Base-by-base conservation (phyloP, 2,888 invertebrate species). In the Sclerodermus sp. region DNA sequence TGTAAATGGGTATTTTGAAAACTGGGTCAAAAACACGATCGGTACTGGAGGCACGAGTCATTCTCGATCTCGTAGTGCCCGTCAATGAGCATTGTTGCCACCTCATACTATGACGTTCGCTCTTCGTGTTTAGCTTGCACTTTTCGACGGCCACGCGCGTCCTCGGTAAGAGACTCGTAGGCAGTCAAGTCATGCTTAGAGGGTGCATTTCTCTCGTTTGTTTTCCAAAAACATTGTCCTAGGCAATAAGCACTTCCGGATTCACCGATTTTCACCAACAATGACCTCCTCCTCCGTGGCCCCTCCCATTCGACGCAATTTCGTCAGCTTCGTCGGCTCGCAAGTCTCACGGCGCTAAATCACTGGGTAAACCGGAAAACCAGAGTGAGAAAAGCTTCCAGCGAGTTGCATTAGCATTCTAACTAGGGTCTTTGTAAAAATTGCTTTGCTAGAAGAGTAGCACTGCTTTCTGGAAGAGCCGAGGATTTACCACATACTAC, bases 91-190 rank as follows among this genome's bases (percentile, higher is more conserved):
- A 70, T 69, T 68, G 67, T 72, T 74, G 74, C 75, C 70, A 69
- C 69, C 71, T 75, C 73, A 73, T 74, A 74, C 63, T 73, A 74
- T 74, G 75, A 75, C 74, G 72, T 71, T 67, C 65, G 58, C 65
- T 68, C 65, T 62, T 66, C 60, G 66, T 57, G 66, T 73, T 66
- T 66, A 62, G 69, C 67, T 73, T 70, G 74, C 74, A 73, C 69
- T 72, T 75, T 74, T 71, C 58, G 64, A 60, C 57, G 60, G 56
- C 58, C 57, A 51, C 54, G 51, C 54, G 51, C 23, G 58, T 49
- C 42, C 54, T 47, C 51, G 42, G 36, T 12, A 10, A 23, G 14
- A 13, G 54, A 58, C 53, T 52, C 61, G 23, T 23, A 23, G 58
- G 61, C 60, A 64, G 68, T 48, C 62, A 53, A 71, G 71, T 73